Evolutionary conservation across 2,113 vertebrate genomes (phyloP).

Genomic region (Egretta garzetta): DNA sequence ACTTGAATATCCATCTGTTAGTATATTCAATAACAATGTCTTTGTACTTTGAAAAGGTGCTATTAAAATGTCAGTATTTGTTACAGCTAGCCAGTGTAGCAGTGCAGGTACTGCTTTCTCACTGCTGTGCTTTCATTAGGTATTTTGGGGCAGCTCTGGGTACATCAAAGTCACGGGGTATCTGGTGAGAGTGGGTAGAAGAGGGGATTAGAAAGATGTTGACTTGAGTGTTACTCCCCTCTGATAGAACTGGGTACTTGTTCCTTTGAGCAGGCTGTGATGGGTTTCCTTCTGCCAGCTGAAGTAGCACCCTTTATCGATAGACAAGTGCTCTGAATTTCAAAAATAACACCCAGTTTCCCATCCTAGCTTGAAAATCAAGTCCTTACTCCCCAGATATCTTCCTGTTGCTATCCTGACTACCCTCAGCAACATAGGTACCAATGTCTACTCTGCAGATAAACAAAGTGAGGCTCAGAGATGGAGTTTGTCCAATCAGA

Average conservation of each 20-base stretch:
- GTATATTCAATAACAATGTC: not conserved
- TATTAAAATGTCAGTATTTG: not conserved
- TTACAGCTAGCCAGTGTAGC: not conserved
- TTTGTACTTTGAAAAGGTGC: not conserved
- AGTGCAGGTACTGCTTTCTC: not conserved
- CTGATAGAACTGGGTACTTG: not conserved
- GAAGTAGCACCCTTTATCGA: not conserved
- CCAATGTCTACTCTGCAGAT: not conserved
- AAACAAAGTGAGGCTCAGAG: not conserved
- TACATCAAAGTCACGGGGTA: not conserved
- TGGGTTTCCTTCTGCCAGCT: not conserved
- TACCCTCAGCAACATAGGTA: not conserved
- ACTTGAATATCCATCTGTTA: not conserved
- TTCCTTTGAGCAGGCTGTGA: not conserved
- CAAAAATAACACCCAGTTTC: not conserved
- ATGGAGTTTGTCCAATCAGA: not conserved
- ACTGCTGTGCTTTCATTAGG: not conserved
- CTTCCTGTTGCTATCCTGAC: not conserved
- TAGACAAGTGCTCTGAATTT: not conserved
- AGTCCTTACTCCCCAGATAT: not conserved
- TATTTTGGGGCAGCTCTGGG: not conserved
- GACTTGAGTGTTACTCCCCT: not conserved
- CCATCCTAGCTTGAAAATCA: not conserved
- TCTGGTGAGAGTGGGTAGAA: not conserved
- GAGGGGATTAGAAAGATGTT: not conserved